These are phyloP conservation scores for Albula goreensis DNA, from an alignment of 2,113 vertebrate species.

Conservation along the genomic window DNA sequence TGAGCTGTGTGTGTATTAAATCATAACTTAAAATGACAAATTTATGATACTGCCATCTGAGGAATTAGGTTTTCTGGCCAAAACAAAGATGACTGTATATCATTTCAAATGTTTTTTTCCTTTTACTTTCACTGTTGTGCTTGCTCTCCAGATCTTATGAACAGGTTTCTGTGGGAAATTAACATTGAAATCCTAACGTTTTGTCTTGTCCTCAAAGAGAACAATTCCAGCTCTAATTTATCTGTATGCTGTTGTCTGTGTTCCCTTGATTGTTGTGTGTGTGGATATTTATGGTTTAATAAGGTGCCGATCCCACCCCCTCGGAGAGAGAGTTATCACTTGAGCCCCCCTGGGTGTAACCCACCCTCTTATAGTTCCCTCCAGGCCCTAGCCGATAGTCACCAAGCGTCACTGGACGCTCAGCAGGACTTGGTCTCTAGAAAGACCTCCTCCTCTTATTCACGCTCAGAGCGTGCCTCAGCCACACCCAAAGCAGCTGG, in stretches of 20 bases:
- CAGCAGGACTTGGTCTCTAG: constrained; percentile 58
- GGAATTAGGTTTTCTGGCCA: background rate
- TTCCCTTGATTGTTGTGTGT: constrained; percentile 64
- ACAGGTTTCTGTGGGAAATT: background rate
- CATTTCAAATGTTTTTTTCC: background rate
- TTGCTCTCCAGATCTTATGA: background rate
- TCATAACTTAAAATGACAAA: background rate
- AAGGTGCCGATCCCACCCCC: constrained; percentile 66
- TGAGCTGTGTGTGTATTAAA: background rate
- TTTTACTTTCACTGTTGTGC: background rate
- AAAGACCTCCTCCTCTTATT: constrained; percentile 61
- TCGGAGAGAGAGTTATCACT: constrained; percentile 67
- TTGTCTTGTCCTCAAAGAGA: background rate
- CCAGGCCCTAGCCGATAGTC: constrained; percentile 2
- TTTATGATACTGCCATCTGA: background rate
- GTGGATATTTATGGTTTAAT: constrained; percentile 64
- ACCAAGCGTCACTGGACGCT: constrained; percentile 11
- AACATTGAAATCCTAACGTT: background rate
- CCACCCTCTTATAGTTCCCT: constrained; percentile 12
- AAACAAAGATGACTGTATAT: background rate
- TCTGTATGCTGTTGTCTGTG: constrained; percentile 65
- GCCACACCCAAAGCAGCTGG: constrained; percentile 42
- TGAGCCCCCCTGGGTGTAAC: constrained; percentile 49
- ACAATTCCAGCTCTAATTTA: constrained; percentile 58
- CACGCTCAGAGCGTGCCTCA: constrained; percentile 61